Percentiles rank a stretch among this genome's conserved stretches.
These are phyloP conservation scores for Sylvia borin DNA, from an alignment of 2,797 vertebrate genomes.

Conservation along the genomic window DNA sequence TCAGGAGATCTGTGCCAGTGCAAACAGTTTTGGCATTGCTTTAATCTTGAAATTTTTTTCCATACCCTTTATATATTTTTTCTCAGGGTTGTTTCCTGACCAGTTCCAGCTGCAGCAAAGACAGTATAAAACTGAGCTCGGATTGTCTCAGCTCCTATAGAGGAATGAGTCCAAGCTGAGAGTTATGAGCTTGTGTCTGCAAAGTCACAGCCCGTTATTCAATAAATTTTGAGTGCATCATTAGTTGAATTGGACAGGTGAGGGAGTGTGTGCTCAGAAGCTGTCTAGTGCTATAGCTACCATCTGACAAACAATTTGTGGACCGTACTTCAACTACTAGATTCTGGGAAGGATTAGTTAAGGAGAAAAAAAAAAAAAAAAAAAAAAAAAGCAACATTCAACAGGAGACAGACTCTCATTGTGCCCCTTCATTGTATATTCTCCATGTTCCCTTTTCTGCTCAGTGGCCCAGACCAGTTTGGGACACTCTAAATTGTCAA, in stretches of 20 bases:
- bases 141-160: not conserved
- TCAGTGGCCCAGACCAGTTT: slow-evolving; percentile 29
- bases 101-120: not conserved
- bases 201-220: not conserved
- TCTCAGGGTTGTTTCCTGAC: not conserved
- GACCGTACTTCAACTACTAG: not conserved
- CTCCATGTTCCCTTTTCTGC: not conserved
- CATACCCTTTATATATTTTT: not conserved
- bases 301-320: not conserved
- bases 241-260: not conserved
- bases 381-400: not conserved
- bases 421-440: slow-evolving; percentile 9
- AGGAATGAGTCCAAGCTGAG: rapidly evolving
- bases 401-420: slow-evolving; percentile 27
- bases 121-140: not conserved
- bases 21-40: not conserved
- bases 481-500: slow-evolving; percentile 73
- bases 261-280: not conserved
- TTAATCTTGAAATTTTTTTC: not conserved
- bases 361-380: not conserved
- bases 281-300: slow-evolving; percentile 21
- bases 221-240: not conserved
- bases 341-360: slow-evolving; percentile 38
- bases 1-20: not conserved
- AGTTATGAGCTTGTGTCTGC: not conserved